Evolutionary conservation across 2,113 vertebrate genomes (phyloP), one percentile per base, ranked within the genome.

Genomic region (Corythornis madagascariensis): DNA sequence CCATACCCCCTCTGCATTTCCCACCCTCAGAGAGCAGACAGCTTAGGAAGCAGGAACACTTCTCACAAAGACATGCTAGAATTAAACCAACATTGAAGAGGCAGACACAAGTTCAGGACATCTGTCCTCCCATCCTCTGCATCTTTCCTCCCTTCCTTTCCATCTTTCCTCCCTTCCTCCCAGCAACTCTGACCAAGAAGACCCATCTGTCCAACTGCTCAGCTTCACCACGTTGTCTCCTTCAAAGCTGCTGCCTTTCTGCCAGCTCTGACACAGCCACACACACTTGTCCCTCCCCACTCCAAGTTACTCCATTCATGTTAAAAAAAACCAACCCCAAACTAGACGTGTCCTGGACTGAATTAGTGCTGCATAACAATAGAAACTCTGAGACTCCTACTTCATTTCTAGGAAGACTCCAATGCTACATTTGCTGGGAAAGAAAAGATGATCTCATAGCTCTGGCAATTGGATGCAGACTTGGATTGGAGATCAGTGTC

Each of bases 361-460:
- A 76, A 77, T 90, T 56, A 86, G 40, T 13, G 22, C 28, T 42
- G 16, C 61, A 33, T 14, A 61, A 92, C 83, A 90, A 92, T 33
- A 91, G 64, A 45, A 80, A 80, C 19, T 50, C 72, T 55, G 9
- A 57, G 38, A 38, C 11, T 77, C n/a, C 45, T 12, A 10, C 55
- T 85, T 72, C 11, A 70, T 88, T 91, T 92, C 88, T 70, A 88
- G 72, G 80, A 93, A 90, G 56, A 55, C 26, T 61, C 50, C 35
- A 9, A 31, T 35, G 35, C 26, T 75, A 3, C 53, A 28, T 73
- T 93, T 92, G 65, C 60, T 86, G 86, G 80, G 85, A 93, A 38
- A 88, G 64, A 55, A 71, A n/a, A 86, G 57, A 75, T 78, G 70
- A 93, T 19, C 81, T 96, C 89, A 81, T 21, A 29, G 65, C 65